Conservation (phyloP, 2,888 invertebrate genomes). For the Girardia tigrina region DNA sequence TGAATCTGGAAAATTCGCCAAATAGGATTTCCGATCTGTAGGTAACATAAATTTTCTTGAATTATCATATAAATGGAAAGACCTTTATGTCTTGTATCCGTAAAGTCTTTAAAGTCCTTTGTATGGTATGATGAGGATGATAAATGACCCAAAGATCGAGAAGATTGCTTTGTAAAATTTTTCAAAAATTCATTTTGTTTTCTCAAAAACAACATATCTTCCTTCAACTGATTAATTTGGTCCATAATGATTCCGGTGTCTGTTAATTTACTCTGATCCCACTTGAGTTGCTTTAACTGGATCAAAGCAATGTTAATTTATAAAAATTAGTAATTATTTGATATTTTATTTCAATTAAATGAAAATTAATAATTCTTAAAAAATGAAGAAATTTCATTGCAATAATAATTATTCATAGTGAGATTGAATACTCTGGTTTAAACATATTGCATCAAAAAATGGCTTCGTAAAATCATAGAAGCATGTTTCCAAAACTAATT, state of each 20-base stretch:
- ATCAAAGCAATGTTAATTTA: no score
- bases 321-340: no score
- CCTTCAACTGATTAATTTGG: conserved; percentile 1
- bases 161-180: background rate
- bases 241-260: background rate
- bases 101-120: background rate
- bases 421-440: no score
- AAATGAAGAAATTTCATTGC: no score
- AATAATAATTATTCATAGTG: no score
- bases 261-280: background rate
- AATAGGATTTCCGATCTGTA: background rate
- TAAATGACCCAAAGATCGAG: background rate
- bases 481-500: no score
- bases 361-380: no score
- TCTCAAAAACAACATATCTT: background rate
- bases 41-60: background rate
- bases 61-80: background rate
- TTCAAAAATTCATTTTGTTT: background rate
- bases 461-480: no score
- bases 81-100: background rate
- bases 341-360: no score
- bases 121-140: background rate
- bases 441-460: no score
- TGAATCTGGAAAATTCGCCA: background rate
- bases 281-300: background rate